phyloP scores from a whole-genome alignment of 1,140 invertebrate species.

The Dreissena rostriformis region DNA sequence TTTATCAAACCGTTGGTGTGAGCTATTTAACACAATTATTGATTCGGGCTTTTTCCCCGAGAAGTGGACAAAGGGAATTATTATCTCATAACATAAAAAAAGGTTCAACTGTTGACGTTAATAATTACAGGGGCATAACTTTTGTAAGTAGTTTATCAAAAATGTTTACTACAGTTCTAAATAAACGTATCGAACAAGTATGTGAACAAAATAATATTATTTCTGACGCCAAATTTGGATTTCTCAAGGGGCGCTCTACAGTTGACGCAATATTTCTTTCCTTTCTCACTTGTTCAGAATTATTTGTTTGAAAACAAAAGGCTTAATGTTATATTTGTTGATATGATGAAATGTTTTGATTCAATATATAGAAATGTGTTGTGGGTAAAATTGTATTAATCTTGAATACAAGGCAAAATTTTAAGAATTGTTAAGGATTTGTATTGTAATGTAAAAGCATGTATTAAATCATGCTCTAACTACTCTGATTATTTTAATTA shows the following conservation, averaged over 20 bases:
- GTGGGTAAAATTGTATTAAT: constrained; percentile 20
- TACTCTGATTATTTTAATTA: constrained; percentile 19
- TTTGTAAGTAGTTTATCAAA: constrained; percentile 45
- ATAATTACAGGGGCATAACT: constrained; percentile 58
- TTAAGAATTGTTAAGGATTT: constrained; percentile 9
- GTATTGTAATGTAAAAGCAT: constrained; percentile 3
- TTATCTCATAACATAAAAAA: constrained; percentile 56
- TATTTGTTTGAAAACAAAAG: background rate
- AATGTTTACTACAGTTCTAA: constrained; percentile 54
- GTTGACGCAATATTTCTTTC: constrained; percentile 32
- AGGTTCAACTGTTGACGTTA: constrained; percentile 27
- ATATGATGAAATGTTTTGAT: constrained; percentile 31
- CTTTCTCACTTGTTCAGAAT: background rate
- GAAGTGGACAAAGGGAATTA: constrained; percentile 43
- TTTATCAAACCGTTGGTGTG: background rate
- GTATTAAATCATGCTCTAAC: background rate
- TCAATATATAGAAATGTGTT: constrained; percentile 29
- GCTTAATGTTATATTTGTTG: constrained; percentile 1
- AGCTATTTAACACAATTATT: constrained; percentile 51
- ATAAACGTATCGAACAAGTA: constrained; percentile 31
- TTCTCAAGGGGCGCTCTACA: constrained; percentile 40
- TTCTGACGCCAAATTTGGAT: constrained; percentile 54
- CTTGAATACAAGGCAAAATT: constrained; percentile 14
- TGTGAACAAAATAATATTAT: constrained; percentile 39
- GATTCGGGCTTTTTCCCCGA: constrained; percentile 45